Base-by-base conservation (phyloP, 2,888 invertebrate genomes). In the Parapristionchus giblindavisi region DNA sequence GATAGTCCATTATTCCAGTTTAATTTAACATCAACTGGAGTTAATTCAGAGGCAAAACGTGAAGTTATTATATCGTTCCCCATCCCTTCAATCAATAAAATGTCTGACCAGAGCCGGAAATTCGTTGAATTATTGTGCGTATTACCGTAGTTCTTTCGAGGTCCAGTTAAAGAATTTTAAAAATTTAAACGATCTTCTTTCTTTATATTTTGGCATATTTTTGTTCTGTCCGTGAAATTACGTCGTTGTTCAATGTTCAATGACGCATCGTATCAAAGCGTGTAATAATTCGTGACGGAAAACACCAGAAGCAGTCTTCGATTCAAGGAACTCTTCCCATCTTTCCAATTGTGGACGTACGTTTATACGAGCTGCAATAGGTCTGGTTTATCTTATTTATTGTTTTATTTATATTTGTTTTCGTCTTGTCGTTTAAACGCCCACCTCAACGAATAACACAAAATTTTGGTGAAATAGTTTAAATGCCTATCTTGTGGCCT, bases 281-380 rank as follows among this genome's bases (percentile, higher is more conserved):
- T 84, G 84, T 3, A 84, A 74, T 21, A 84, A 78, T 77, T 84
- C 84, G 65, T 84, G 84, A 1, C 83, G 78, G 74, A 84, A 82
- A 0, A 84, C 75, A 51, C 84, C 84, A 56, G 63, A 78, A 24
- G 68, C 68, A 3, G 68, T 68, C 8, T 52, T 36, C 36, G 34
- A 32, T 21, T 51, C 36, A 27, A 68, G 34, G 27, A 71, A 71
- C 8, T 29, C 71, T 29, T 27, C 32, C 71, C 58, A 56, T 17
- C 71, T 29, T n/a, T 71, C 58, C 21, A 71, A 32, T 34, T 71
- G 56, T 56, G 58, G 71, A n/a, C 71, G 52, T 0, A 68, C 68
- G 5, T 34, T 34, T 17, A 68, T 52, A 14, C 51, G 68, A 52
- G 68, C 68, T 34, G 52, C 34, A 34, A 27, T 34, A n/a, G 68